phyloP scores from a whole-genome alignment of 1,140 invertebrate genomes.

The Platorchestia sp. region DNA sequence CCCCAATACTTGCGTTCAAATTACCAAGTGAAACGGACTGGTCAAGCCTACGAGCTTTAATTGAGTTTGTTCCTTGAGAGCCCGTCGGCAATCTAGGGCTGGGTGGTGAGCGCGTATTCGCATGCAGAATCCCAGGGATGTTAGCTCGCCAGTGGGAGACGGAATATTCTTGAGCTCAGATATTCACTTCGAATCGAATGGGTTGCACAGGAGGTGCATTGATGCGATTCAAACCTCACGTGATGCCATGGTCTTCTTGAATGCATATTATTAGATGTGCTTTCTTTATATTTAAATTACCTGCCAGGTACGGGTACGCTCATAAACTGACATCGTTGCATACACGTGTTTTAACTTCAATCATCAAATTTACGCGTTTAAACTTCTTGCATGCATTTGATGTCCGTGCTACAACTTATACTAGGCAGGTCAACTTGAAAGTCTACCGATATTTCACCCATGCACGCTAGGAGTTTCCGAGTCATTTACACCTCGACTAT shows the following conservation, averaged over 20 bases:
- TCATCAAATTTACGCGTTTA: no score
- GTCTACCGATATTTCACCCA: background rate
- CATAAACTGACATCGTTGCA: no score
- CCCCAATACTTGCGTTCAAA: slow-evolving; percentile 54
- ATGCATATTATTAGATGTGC: background rate
- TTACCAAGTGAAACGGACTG: slow-evolving; percentile 46
- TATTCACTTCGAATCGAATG: background rate
- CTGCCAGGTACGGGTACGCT: no score
- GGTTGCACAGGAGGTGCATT: background rate
- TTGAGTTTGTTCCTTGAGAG: slow-evolving; percentile 46
- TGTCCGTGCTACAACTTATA: no score
- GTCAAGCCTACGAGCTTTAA: slow-evolving; percentile 49
- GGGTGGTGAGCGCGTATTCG: background rate
- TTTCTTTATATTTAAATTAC: no score
- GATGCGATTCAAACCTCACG: background rate
- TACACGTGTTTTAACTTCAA: no score
- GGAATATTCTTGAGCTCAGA: background rate
- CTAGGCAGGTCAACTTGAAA: background rate
- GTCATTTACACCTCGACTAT: background rate
- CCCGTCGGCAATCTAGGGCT: background rate
- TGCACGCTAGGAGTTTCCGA: background rate
- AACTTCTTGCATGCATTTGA: no score
- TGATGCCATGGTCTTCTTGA: background rate
- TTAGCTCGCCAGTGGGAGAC: background rate
- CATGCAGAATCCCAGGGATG: background rate